A percentile compares a stretch with the other conserved stretches of the same genome.
These are phyloP conservation scores for Myathropa florea DNA, from an alignment of 2,888 invertebrate genomes.

Conservation along the genomic window DNA sequence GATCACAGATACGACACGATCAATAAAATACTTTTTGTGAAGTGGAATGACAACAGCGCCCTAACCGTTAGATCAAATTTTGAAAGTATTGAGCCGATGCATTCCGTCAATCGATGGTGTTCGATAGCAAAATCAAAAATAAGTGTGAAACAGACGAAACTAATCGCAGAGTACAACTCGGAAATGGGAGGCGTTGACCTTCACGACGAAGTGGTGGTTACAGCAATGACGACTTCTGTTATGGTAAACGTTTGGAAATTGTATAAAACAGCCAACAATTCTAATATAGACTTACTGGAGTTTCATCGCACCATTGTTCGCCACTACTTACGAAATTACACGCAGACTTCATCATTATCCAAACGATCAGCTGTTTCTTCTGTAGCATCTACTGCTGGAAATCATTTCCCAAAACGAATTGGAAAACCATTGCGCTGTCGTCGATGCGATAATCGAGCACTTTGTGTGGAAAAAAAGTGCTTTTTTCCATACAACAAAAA, in stretches of 20 bases:
- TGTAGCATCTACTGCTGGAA: constrained; percentile 46
- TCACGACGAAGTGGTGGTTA: constrained; percentile 20
- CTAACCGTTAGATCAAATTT: constrained; percentile 44
- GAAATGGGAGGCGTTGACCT: constrained; percentile 33
- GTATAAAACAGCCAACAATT: neutral
- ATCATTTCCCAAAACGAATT: constrained; percentile 57
- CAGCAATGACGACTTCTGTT: constrained; percentile 2
- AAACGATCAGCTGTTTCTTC: constrained; percentile 32
- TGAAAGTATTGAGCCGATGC: constrained; percentile 36
- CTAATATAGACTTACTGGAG: too few relatives aligned
- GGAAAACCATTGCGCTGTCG: constrained; percentile 28
- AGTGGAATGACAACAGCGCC: constrained; percentile 37
- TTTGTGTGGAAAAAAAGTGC: too few relatives aligned
- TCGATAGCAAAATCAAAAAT: constrained; percentile 20
- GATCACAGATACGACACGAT: constrained; percentile 26
- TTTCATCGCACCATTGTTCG: constrained; percentile 51
- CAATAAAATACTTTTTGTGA: constrained; percentile 35
- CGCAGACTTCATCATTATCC: constrained; percentile 2
- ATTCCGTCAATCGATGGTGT: constrained; percentile 39
- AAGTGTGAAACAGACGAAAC: constrained; percentile 4
- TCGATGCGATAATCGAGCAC: too few relatives aligned
- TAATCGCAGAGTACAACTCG: constrained; percentile 25
- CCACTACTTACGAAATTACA: constrained; percentile 49
- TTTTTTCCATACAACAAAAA: too few relatives aligned
- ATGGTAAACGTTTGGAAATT: constrained; percentile 24